Evolutionary conservation across 1,140 invertebrate genomes (phyloP).

Genomic region (Gryllus bimaculatus): DNA sequence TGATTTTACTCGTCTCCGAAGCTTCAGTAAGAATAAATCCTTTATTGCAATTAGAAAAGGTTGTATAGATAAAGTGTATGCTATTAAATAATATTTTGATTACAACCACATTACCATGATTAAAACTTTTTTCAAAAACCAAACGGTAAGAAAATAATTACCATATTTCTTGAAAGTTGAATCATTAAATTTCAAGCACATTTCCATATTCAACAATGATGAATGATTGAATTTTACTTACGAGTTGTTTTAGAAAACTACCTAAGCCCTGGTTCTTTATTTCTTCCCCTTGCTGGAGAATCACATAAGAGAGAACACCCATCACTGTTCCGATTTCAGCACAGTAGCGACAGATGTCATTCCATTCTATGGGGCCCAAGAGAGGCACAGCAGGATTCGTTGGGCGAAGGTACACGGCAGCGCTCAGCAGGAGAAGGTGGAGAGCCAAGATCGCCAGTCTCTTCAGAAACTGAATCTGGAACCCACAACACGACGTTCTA

Average conservation of each 20-base stretch:
- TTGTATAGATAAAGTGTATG: too few species aligned
- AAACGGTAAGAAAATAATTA: too few species aligned
- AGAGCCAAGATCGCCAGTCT: slow-evolving; percentile 75
- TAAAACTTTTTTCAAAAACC: too few species aligned
- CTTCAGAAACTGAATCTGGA: slow-evolving; percentile 82
- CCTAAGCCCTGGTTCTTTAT: slow-evolving; percentile 85
- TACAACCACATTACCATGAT: too few species aligned
- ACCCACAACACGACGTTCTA: too few species aligned
- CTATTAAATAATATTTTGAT: too few species aligned
- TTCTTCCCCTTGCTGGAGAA: slow-evolving; percentile 87
- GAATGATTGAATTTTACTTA: slow-evolving; percentile 38
- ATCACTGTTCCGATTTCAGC: slow-evolving; percentile 77
- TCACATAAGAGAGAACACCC: slow-evolving; percentile 78
- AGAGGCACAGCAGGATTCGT: slow-evolving; percentile 40
- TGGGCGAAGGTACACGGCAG: slow-evolving; percentile 82
- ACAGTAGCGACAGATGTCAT: slow-evolving; percentile 49
- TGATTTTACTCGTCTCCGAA: too few species aligned
- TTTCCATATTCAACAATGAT: neutral
- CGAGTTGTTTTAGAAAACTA: slow-evolving; percentile 86
- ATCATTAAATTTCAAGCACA: neutral
- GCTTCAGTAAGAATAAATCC: too few species aligned
- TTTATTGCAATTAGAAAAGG: too few species aligned
- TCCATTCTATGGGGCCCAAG: slow-evolving; percentile 42
- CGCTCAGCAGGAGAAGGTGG: slow-evolving; percentile 78
- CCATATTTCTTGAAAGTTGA: neutral